Evolutionary conservation across 2,797 vertebrate species (phyloP), one percentile per base, ranked within the genome.

Genomic region (Manis javanica): DNA sequence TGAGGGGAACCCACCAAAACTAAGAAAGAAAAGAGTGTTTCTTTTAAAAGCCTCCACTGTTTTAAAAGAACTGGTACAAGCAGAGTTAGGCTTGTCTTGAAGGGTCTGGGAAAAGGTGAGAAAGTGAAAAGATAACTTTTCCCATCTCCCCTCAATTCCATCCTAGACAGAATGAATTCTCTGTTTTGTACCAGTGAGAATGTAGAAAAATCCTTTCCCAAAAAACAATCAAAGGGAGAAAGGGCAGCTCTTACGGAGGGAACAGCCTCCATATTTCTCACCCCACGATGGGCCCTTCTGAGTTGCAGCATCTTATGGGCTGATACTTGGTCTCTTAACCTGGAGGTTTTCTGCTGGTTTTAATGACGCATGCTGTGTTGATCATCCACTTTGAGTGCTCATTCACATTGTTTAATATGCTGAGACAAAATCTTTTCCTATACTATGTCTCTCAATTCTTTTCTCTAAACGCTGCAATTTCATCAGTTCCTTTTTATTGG

Each of bases 21-120:
- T 31, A 49, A 74, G 46, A 63, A 72, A 63, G 66, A 81, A 26
- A 66, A 72, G 82, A 95, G 46, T 14, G 18, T 90, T 89, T 86
- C 94, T 91, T 89, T 59, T 84, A 46, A 97, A 97, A 97, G 87
- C 75, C 26, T 89, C 53, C 84, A 37, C 74, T 94, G 85, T 97
- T 92, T 78, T 42, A 26, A 93, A 71, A 75, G 75, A 79, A 81
- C 46, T 29, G 68, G 37, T 24, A 31, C 15, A 3, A n/a, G 49
- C 74, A 21, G 53, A 87, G 18, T 75, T 75, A 10, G 8, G 24
- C 19, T 55, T 66, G 55, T n/a, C 61, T 55, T 2, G 49, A 85
- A 95, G 49, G 31, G 29, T 10, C 2, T 66, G 34, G 64, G 12
- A 46, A 61, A 89, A 91, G 77, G 68, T 94, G 86, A 94, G 94